These are phyloP conservation scores for Catamblyrhynchus diadema DNA, from an alignment of 2,797 vertebrate genomes.

Conservation along the genomic window DNA sequence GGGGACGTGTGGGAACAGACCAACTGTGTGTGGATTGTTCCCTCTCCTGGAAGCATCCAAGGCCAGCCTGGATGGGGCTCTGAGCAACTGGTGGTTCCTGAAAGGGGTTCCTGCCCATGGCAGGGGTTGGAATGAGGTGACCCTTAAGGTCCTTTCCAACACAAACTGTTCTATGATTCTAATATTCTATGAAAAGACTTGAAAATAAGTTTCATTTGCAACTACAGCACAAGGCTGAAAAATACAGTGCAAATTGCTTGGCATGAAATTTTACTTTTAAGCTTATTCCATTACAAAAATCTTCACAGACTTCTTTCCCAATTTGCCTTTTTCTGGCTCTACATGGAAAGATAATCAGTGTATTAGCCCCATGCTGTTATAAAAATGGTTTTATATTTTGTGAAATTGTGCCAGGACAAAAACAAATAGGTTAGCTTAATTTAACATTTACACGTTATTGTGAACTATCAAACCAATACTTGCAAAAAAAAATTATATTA, in stretches of 20 bases:
- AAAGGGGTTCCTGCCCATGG: not conserved
- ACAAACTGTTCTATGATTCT: not conserved
- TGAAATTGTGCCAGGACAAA: conserved; percentile 75
- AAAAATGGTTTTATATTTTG: conserved; percentile 73
- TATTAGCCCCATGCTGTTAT: conserved; percentile 70
- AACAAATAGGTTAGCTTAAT: conserved; percentile 76
- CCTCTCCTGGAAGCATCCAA: not conserved
- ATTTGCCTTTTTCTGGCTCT: conserved; percentile 48
- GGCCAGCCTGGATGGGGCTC: not conserved
- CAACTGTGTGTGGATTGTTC: not conserved
- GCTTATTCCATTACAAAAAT: conserved; percentile 32
- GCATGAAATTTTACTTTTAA: conserved; percentile 53
- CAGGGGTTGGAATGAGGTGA: not conserved
- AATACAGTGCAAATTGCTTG: conserved; percentile 8
- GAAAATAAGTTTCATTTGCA: conserved; percentile 41
- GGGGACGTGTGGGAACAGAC: not conserved
- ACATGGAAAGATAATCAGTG: conserved; percentile 69
- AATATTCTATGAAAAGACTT: not conserved
- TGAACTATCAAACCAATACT: conserved; percentile 67
- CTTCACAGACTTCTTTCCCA: not conserved
- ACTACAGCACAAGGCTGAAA: not conserved
- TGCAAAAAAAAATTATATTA: conserved; percentile 76
- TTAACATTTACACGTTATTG: conserved; percentile 66
- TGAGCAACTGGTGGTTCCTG: not conserved
- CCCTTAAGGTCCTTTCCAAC: not conserved